Evolutionary conservation across 2,888 invertebrate genomes (phyloP).

Genomic region (Spodoptera littoralis): DNA sequence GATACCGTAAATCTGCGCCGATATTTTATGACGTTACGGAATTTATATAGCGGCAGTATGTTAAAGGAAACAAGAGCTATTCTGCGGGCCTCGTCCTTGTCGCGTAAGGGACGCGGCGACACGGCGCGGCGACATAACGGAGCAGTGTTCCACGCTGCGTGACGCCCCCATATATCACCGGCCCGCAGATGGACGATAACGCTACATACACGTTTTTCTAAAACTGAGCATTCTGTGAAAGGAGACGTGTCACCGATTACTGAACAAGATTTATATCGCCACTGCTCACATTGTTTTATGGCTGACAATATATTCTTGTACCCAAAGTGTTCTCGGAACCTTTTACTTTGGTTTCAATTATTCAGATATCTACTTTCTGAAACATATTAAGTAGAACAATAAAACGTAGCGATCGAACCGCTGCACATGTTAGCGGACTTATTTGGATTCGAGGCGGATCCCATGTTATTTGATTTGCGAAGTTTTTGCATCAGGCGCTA

Average conservation of each 20-base stretch:
- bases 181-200: slow-evolving; percentile 12
- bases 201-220: slow-evolving; percentile 5
- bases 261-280: not conserved
- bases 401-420: slow-evolving; percentile 1
- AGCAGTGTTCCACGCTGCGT: slow-evolving; percentile 7
- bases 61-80: not conserved
- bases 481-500: slow-evolving; percentile 49
- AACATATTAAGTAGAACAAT: too few relatives aligned
- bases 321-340: not conserved
- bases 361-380: too few relatives aligned
- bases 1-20: too few relatives aligned
- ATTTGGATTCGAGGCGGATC: slow-evolving; percentile 34
- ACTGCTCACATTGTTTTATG: too few relatives aligned
- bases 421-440: slow-evolving; percentile 7
- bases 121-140: slow-evolving; percentile 15
- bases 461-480: slow-evolving; percentile 48
- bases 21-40: not conserved
- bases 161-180: slow-evolving; percentile 27
- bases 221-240: not conserved
- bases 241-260: not conserved
- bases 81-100: not conserved
- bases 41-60: not conserved
- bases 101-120: slow-evolving; percentile 15
- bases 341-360: too few relatives aligned
- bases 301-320: too few relatives aligned